Percentiles rank a stretch among this genome's conserved stretches.
Evolutionary conservation across 2,888 invertebrate species (phyloP).

Genomic region (Xestia rhomboidea): DNA sequence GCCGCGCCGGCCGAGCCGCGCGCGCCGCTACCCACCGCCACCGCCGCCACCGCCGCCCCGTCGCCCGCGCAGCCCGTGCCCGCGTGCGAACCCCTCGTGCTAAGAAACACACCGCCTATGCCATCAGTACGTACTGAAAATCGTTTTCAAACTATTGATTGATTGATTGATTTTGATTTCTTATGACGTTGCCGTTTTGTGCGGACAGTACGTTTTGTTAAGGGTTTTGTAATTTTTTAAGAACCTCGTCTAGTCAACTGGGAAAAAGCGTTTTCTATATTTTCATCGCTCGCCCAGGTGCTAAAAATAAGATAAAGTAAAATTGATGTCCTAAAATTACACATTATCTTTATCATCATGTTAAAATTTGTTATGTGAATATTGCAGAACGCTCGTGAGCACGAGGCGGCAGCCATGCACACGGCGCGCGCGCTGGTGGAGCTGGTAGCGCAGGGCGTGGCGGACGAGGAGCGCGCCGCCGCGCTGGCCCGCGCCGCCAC

Average conservation of each 20-base stretch:
- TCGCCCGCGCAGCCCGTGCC: slow-evolving; percentile 56
- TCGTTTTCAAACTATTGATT: not conserved
- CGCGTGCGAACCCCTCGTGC: slow-evolving; percentile 79
- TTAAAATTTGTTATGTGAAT: not conserved
- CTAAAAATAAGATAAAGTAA: not conserved
- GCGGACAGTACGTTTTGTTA: not conserved
- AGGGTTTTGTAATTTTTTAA: not conserved
- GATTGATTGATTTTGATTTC: too few species aligned
- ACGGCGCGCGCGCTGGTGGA: slow-evolving; percentile 87
- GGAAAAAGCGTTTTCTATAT: not conserved
- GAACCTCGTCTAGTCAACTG: not conserved
- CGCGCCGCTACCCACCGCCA: slow-evolving; percentile 70
- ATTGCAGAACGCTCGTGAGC: slow-evolving; percentile 83
- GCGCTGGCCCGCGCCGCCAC: slow-evolving; percentile 86
- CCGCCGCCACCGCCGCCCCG: slow-evolving; percentile 65
- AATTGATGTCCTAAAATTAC: not conserved
- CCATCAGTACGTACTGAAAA: slow-evolving; percentile 74
- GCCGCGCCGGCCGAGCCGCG: slow-evolving; percentile 82
- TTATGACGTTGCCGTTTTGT: not conserved
- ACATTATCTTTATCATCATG: not conserved
- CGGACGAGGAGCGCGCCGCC: slow-evolving; percentile 83
- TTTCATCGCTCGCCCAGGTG: not conserved
- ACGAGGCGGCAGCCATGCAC: slow-evolving; percentile 85
- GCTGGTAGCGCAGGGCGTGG: slow-evolving; percentile 85
- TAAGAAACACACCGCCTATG: slow-evolving; percentile 79